Evolutionary conservation across 1,140 invertebrate genomes (phyloP), one percentile per base, ranked within the genome.

Genomic region (Macrotrachela quadricornifera): DNA sequence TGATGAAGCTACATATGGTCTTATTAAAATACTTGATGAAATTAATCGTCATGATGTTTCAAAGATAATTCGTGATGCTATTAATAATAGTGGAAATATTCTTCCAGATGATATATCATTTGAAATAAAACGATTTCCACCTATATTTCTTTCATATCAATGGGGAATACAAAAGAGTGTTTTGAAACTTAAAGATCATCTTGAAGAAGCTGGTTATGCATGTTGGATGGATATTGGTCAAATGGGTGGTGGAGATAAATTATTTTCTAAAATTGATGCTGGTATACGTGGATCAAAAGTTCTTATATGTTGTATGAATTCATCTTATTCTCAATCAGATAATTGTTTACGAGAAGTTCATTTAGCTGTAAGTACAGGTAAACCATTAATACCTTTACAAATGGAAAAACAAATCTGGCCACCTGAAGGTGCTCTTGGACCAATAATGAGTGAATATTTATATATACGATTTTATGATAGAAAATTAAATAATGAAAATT

Each of bases 221-320:
- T 73, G 71, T 57, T 73, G 71, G 69, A 72, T 73, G 70, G 71
- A 73, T 57, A 64, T 71, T 47, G 70, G 70, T 51, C 67, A 71
- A 57, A 62, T 72, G 56, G 65, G 68, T 14, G 69, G 64, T 13
- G 71, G 71, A n/a, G 70, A 73, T 57, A 62, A 63, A 12, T 60
- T 73, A 0, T 65, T 67, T 54, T 61, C 60, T 37, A 69, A 67
- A 58, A 71, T 73, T 49, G 70, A 73, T 51, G 62, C 67, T 50
- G 71, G 68, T 8, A 65, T 72, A n/a, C 56, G 62, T 43, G 59
- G 61, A 17, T 60, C 59, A 46, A 64, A 65, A 59, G 67, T 68
- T 46, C 46, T 69, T 17, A 50, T 71, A 21, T 61, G 67, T 30
- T 73, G 70, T 61, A 58, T 73, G 6, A 68, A 65, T 1, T 69